phyloP scores from a whole-genome alignment of 2,797 vertebrate genomes.

The Hemitrygon akajei region DNA sequence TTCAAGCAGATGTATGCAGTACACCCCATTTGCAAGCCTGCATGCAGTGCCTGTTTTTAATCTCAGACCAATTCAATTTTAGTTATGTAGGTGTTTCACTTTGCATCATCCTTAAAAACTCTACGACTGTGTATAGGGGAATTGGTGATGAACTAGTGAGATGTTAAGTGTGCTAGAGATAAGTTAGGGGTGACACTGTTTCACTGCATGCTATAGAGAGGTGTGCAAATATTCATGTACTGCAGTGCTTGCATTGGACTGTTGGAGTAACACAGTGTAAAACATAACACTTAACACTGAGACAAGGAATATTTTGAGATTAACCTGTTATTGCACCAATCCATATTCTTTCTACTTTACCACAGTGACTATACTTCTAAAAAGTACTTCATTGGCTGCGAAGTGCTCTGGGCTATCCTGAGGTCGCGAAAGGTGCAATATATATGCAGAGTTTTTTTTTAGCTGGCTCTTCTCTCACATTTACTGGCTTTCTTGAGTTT shows the following conservation, averaged over 20 bases:
- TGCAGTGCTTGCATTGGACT: constrained; percentile 4
- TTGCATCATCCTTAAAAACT: neutral
- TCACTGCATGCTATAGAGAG: constrained; percentile 23
- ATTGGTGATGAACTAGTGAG: neutral
- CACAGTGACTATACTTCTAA: neutral
- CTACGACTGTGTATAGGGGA: neutral
- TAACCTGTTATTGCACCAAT: neutral
- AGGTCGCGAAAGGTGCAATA: neutral
- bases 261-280: neutral
- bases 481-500: neutral
- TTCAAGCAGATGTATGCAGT: constrained; percentile 17
- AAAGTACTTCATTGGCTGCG: neutral
- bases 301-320: constrained; percentile 4
- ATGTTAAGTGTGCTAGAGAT: neutral
- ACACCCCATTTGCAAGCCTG: neutral
- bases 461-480: neutral
- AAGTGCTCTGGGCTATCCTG: neutral
- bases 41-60: neutral
- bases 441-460: neutral
- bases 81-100: too few relatives aligned
- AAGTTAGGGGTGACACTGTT: neutral
- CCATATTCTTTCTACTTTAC: neutral
- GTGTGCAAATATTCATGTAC: constrained; percentile 19
- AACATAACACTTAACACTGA: neutral
- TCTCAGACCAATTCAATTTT: neutral